Conservation (phyloP, 1,140 invertebrate genomes). For the Paraescarpia echinospica region DNA sequence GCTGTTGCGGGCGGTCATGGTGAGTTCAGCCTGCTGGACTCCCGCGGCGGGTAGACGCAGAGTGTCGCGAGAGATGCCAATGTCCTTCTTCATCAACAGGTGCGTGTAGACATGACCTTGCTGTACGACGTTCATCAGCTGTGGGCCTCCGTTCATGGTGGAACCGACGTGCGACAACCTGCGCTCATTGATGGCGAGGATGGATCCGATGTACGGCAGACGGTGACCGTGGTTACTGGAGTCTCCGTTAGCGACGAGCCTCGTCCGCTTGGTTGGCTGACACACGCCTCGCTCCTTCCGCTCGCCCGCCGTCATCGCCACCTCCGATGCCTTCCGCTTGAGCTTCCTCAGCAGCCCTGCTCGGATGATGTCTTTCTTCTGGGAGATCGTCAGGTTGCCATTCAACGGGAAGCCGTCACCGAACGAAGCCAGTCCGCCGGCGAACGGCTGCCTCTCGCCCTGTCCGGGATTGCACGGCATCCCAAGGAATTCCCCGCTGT, state of each 20-base stretch:
- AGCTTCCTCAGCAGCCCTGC: slow-evolving; percentile 22
- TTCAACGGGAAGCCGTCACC: slow-evolving; percentile 1
- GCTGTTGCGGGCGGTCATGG: neutral
- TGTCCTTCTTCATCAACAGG: neutral
- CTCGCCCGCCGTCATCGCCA: neutral
- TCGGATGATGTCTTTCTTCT: slow-evolving; percentile 11
- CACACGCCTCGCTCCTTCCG: neutral
- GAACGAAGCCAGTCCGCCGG: neutral
- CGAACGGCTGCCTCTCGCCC: slow-evolving; percentile 7
- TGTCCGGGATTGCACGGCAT: neutral
- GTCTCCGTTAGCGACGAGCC: neutral
- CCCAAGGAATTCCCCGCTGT: neutral
- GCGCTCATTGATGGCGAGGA: neutral
- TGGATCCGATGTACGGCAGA: neutral
- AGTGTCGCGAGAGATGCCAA: neutral
- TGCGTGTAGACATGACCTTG: neutral
- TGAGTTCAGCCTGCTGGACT: neutral
- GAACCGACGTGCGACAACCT: neutral
- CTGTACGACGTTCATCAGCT: neutral
- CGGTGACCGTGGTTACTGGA: neutral
- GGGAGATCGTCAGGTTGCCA: neutral
- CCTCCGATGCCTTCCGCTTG: slow-evolving; percentile 24
- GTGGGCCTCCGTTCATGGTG: neutral
- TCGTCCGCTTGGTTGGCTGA: neutral
- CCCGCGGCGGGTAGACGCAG: neutral